Evolutionary conservation across 2,797 vertebrate species (phyloP).

Genomic region (Acomys russatus): DNA sequence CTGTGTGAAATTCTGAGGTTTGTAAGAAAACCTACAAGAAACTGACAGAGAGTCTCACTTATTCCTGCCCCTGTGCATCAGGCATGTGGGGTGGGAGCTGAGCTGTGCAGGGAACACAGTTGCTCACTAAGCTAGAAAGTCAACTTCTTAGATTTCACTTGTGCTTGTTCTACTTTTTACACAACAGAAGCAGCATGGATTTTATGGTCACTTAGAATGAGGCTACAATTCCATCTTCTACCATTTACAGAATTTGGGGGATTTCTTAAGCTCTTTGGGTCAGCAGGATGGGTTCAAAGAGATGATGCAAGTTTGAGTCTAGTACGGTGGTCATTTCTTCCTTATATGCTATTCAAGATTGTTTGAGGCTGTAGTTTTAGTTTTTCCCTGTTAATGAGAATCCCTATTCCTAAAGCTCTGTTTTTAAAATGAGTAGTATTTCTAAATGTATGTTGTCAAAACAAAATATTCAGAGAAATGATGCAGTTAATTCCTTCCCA

Average conservation of each 20-base stretch:
- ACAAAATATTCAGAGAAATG: slow-evolving; percentile 39
- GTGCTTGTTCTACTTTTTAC: not conserved
- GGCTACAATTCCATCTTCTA: not conserved
- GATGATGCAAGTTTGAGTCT: not conserved
- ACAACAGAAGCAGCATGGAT: not conserved
- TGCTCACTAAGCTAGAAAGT: not conserved
- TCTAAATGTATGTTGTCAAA: slow-evolving; percentile 27
- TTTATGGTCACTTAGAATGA: not conserved
- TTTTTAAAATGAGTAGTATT: slow-evolving; percentile 24
- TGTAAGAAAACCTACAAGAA: slow-evolving; percentile 22
- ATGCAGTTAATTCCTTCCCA: not conserved
- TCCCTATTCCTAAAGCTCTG: not conserved
- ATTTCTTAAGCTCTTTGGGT: not conserved
- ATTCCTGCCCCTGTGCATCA: not conserved
- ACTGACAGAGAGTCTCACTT: slow-evolving; percentile 2
- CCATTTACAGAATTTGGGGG: slow-evolving; percentile 24
- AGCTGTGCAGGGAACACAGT: not conserved
- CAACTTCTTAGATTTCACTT: not conserved
- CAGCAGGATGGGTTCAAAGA: slow-evolving; percentile 1
- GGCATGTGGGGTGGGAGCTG: not conserved
- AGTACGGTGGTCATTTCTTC: not conserved
- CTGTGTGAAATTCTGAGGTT: slow-evolving; percentile 55
- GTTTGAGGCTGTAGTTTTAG: not conserved
- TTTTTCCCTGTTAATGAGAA: not conserved
- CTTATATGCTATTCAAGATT: not conserved